These are phyloP conservation scores for Enteromius anoplus DNA, from an alignment of 2,797 vertebrate species.

Conservation along the genomic window DNA sequence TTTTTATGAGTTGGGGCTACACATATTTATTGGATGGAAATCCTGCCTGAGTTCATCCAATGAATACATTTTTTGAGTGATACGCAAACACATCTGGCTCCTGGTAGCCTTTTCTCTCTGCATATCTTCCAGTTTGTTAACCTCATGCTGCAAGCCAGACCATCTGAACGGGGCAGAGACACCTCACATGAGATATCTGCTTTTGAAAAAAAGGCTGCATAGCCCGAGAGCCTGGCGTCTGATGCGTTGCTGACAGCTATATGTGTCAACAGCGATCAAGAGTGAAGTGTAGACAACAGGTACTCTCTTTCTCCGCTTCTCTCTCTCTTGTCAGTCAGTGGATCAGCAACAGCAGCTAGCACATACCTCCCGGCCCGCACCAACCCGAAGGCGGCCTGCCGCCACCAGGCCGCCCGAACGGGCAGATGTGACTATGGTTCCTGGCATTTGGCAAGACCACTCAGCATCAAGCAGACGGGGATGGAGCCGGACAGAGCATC, in stretches of 20 bases:
- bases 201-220: conserved; percentile 70
- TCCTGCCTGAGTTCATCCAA: no score
- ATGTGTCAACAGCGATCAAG: conserved; percentile 79
- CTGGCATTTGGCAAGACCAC: conserved; percentile 97
- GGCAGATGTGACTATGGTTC: conserved; percentile 98
- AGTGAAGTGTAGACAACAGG: conserved; percentile 76
- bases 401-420: conserved; percentile 74
- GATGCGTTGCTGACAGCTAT: conserved; percentile 77
- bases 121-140: conserved; percentile 81
- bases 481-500: conserved; percentile 95
- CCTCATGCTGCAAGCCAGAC: conserved; percentile 77
- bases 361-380: conserved; percentile 78
- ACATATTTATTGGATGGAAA: no score
- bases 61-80: no score
- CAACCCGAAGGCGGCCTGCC: conserved; percentile 68
- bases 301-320: conserved; percentile 76
- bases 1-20: no score
- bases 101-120: conserved; percentile 76
- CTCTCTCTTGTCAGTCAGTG: conserved; percentile 73
- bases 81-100: conserved; percentile 69
- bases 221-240: conserved; percentile 79
- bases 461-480: conserved; percentile 93
- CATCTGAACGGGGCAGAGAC: conserved; percentile 77
- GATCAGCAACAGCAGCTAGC: conserved; percentile 74
- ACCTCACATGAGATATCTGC: conserved; percentile 63